Percentiles rank a stretch among this genome's conserved stretches.
phyloP scores from a whole-genome alignment of 2,113 vertebrate species.

The Passer domesticus region DNA sequence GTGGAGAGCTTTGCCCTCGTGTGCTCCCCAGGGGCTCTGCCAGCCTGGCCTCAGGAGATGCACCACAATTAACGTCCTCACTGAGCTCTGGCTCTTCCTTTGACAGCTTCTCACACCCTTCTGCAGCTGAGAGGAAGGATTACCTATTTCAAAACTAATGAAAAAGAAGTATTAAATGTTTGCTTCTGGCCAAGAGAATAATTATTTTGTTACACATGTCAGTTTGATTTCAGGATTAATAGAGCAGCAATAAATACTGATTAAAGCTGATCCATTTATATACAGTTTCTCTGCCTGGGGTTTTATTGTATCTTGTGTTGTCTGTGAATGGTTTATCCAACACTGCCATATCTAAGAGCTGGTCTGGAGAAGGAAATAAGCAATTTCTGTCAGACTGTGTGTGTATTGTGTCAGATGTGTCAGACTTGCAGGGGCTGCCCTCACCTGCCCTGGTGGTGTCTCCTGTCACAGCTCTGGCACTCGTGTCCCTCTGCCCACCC shows the following conservation, averaged over 20 bases:
- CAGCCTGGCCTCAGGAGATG: not conserved
- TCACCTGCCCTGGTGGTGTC: not conserved
- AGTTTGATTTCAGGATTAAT: conserved; percentile 18
- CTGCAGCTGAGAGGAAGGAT: not conserved
- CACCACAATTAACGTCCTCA: fast-evolving
- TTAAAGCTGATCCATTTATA: conserved; percentile 46
- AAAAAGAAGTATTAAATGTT: not conserved
- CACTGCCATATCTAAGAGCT: not conserved
- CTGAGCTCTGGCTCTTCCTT: not conserved
- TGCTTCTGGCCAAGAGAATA: not conserved
- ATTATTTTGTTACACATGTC: conserved; percentile 32
- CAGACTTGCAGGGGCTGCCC: not conserved
- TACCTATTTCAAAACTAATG: not conserved
- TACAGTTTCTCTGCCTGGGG: not conserved
- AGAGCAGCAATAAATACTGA: conserved; percentile 41
- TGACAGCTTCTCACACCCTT: not conserved
- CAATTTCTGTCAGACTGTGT: not conserved
- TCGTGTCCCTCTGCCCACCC: not conserved
- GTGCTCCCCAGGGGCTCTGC: not conserved
- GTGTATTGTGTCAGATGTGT: not conserved
- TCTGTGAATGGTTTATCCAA: not conserved
- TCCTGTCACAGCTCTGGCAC: not conserved
- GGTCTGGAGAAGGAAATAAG: not conserved
- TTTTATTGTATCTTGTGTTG: not conserved
- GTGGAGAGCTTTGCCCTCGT: not conserved